Evolutionary conservation across 2,888 invertebrate species (phyloP), one percentile per base, ranked within the genome.

Genomic region (Cataglyphis cursor): DNA sequence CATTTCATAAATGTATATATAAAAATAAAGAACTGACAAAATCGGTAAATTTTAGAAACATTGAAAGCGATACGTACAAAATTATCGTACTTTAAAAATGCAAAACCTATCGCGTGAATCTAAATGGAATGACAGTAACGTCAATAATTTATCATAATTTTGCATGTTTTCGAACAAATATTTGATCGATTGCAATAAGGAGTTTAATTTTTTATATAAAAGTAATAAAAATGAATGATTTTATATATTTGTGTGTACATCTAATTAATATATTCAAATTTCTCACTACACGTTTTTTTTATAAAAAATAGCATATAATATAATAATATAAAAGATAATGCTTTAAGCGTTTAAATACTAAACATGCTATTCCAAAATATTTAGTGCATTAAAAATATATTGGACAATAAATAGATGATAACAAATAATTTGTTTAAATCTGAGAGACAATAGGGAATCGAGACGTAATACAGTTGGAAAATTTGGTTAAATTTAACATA

Each of bases 31-130:
- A 48, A 59, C 9, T 59, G n/a, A 28, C 38, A 65, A 65, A 64
- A 57, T 24, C 9, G n/a, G 10, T 10, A 62, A 35, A 62, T n/a
- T 35, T 51, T 24, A 24, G 6, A 8, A 51, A 75, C 18, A 18
- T 65, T 35, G 35, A 24, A 21, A 48, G 4, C 35, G 12, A 51
- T 31, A 41, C 6, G 8, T 38, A n/a, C 21, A 15, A 18, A 57
- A 38, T 75, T 31, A 62, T 62, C 35, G 10, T 31, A 44, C n/a
- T 74, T 35, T n/a, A 48, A 48, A 74, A 62, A 62, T 62, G 35
- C n/a, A 62, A 62, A 48, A 44, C 5, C n/a, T 15, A 48, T 74
- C 41, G 3, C 12, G 18, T 48, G 0, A 62, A 21, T 21, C 21
- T 31, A 44, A 62, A 21, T 35, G 18, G 1, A 35, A 10, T 12